These are phyloP conservation scores for Papilio elwesi DNA, from an alignment of 2,888 invertebrate species.

Conservation along the genomic window DNA sequence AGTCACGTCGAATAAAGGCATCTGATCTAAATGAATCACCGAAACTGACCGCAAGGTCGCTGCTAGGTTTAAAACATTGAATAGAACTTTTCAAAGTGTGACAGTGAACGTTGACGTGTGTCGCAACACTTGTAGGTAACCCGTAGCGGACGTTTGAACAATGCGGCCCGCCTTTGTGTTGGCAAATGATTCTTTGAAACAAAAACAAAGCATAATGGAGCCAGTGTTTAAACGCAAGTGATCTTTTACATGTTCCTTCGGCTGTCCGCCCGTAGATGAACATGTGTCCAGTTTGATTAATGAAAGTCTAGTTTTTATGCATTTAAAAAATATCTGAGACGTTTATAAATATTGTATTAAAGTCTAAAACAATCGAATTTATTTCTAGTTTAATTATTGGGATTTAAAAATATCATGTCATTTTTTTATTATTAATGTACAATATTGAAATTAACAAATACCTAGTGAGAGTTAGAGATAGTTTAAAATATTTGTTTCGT, in stretches of 20 bases:
- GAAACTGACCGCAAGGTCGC: slow-evolving; percentile 48
- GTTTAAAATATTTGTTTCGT: neutral
- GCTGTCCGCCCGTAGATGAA: slow-evolving; percentile 57
- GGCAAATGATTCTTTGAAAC: slow-evolving; percentile 64
- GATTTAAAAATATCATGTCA: too few relatives aligned
- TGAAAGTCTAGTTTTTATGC: slow-evolving; percentile 52
- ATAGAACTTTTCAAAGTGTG: slow-evolving; percentile 67
- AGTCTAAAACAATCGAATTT: neutral
- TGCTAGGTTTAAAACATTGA: slow-evolving; percentile 32
- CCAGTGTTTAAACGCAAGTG: slow-evolving; percentile 69
- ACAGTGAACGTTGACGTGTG: slow-evolving; percentile 72
- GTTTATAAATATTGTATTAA: neutral
- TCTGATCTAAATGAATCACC: slow-evolving; percentile 44
- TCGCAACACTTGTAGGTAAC: slow-evolving; percentile 64
- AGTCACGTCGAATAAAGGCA: slow-evolving; percentile 4
- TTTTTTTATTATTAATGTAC: neutral
- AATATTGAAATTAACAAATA: neutral
- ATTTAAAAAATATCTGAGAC: neutral
- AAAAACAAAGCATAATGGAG: slow-evolving; percentile 76
- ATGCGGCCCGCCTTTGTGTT: slow-evolving; percentile 64
- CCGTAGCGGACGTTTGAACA: slow-evolving; percentile 65
- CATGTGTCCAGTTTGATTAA: slow-evolving; percentile 64
- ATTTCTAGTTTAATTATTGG: neutral
- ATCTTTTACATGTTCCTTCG: slow-evolving; percentile 67
- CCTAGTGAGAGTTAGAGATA: neutral